Conservation (phyloP, 2,797 vertebrate genomes). For the Tangara arthus region DNA sequence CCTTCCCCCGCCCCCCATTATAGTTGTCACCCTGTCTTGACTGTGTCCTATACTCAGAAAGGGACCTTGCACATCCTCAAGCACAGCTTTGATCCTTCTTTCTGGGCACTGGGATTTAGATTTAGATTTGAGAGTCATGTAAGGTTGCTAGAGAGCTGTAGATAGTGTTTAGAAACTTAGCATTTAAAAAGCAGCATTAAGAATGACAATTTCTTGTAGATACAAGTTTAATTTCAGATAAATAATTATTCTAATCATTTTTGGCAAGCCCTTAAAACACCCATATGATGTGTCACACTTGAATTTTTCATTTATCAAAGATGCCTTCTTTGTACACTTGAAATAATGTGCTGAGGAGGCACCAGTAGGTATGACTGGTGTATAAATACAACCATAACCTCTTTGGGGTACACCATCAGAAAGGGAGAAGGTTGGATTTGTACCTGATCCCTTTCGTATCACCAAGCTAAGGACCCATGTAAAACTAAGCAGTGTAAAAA, state of each 20-base stretch:
- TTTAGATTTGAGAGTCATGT: neutral
- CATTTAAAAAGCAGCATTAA: neutral
- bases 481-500: neutral
- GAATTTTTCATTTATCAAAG: neutral
- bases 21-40: neutral
- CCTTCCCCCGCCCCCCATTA: neutral
- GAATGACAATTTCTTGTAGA: neutral
- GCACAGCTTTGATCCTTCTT: neutral
- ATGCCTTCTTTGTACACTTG: neutral
- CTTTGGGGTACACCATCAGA: neutral
- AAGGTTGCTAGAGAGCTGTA: neutral
- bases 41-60: rapidly evolving
- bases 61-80: neutral
- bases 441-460: neutral
- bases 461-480: neutral
- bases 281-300: neutral
- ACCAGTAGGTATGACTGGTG: neutral
- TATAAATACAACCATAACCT: neutral
- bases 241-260: neutral
- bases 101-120: neutral
- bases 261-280: neutral
- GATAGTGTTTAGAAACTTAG: neutral
- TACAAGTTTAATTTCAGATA: neutral
- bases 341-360: neutral
- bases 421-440: neutral